phyloP scores from a whole-genome alignment of 2,113 vertebrate genomes.

The Benthochromis sp. region DNA sequence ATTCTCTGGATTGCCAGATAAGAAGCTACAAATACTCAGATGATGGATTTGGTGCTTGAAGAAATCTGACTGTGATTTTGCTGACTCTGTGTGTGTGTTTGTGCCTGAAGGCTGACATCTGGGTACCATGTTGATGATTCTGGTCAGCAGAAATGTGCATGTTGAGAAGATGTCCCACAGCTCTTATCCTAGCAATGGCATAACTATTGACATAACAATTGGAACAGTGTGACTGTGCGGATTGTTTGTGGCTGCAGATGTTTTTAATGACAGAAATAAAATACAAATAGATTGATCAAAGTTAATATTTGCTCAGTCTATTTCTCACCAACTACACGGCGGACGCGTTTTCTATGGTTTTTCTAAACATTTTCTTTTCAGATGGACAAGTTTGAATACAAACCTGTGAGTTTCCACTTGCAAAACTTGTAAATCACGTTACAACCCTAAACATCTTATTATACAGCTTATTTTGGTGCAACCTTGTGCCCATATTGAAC shows the following conservation, averaged over 20 bases:
- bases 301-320: not conserved
- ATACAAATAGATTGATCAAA: not conserved
- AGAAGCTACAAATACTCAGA: not conserved
- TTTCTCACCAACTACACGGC: not conserved
- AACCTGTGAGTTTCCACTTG: not conserved
- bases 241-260: not conserved
- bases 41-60: not conserved
- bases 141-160: slow-evolving; percentile 55
- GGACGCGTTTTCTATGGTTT: not conserved
- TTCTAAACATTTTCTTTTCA: not conserved
- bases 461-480: not conserved
- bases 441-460: not conserved
- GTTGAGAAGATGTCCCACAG: slow-evolving; percentile 57
- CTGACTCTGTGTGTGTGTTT: not conserved
- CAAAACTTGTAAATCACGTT: not conserved
- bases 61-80: slow-evolving; percentile 1
- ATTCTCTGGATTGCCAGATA: not conserved
- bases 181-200: slow-evolving; percentile 38
- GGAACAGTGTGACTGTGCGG: slow-evolving; percentile 2
- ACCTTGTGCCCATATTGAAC: not conserved
- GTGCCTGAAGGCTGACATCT: slow-evolving; percentile 62
- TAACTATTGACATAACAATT: slow-evolving; percentile 21
- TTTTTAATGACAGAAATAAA: not conserved
- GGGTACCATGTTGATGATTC: slow-evolving; percentile 62
- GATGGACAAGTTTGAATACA: not conserved